Evolutionary conservation across 2,113 vertebrate genomes (phyloP).

Genomic region (Hydropotes inermis): DNA sequence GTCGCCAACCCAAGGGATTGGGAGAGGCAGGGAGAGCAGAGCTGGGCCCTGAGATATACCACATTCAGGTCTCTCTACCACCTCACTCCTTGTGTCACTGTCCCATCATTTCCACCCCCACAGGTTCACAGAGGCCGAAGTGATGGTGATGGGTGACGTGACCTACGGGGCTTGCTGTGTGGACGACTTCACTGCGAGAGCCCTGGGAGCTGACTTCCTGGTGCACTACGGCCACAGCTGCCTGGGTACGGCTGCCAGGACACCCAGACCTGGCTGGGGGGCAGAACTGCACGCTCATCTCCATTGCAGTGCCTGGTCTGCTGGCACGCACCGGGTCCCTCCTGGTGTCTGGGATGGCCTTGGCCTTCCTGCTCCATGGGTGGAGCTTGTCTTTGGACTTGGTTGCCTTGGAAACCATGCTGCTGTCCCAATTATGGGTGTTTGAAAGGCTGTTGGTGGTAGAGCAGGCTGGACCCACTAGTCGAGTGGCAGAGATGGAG

Average conservation of each 20-base stretch:
- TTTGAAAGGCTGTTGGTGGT: conserved; percentile 77
- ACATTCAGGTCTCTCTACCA: not conserved
- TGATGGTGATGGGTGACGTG: conserved; percentile 96
- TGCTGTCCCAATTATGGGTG: conserved; percentile 83
- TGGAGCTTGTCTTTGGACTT: conserved; percentile 78
- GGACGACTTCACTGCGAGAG: conserved; percentile 95
- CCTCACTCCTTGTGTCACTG: not conserved
- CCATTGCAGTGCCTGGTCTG: not conserved
- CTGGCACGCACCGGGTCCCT: not conserved
- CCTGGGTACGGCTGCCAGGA: conserved; percentile 84
- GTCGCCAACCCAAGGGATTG: conserved; percentile 47
- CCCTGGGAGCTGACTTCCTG: conserved; percentile 96
- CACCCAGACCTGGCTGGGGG: not conserved
- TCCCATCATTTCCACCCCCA: not conserved
- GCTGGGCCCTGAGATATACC: not conserved
- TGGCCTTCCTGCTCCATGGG: conserved; percentile 77
- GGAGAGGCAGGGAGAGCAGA: not conserved
- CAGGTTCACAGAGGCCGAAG: conserved; percentile 95
- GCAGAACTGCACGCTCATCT: not conserved
- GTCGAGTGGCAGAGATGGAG: not conserved
- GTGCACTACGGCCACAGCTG: conserved; percentile 99
- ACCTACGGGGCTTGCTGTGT: conserved; percentile 98
- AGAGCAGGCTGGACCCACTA: not conserved
- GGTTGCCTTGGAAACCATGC: conserved; percentile 83
- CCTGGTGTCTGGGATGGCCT: conserved; percentile 68